phyloP scores from a whole-genome alignment of 2,797 vertebrate genomes.

The Thripadectes ignobilis region DNA sequence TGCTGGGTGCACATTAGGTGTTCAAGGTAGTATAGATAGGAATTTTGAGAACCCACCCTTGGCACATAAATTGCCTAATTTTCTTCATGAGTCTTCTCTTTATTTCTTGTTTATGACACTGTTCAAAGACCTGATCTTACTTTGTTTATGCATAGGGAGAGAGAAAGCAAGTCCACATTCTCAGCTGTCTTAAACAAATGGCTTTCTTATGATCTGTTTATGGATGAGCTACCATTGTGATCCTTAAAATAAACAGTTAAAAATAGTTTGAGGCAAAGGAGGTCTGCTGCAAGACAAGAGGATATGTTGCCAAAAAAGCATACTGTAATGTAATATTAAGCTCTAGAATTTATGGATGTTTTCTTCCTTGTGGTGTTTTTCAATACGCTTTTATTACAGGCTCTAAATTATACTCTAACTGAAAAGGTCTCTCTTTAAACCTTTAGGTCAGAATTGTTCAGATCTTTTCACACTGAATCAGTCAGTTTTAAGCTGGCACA shows the following conservation, averaged over 20 bases:
- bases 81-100: not conserved
- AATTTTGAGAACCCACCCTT: not conserved
- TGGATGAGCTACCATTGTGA: not conserved
- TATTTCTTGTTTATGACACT: not conserved
- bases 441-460: constrained; percentile 78
- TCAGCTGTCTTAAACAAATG: not conserved
- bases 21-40: not conserved
- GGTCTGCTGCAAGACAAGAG: constrained; percentile 1
- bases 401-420: constrained; percentile 74
- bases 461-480: constrained; percentile 80
- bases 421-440: constrained; percentile 76
- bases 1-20: rapidly evolving
- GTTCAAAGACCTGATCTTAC: not conserved
- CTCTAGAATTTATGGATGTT: constrained; percentile 65
- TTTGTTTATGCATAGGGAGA: not conserved
- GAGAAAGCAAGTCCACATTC: not conserved
- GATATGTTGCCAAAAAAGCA: not conserved
- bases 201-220: not conserved
- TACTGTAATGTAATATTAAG: constrained; percentile 62
- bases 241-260: not conserved
- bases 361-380: constrained; percentile 71
- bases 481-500: constrained; percentile 77
- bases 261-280: constrained; percentile 33
- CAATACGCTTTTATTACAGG: constrained; percentile 71
- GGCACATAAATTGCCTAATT: not conserved